phyloP scores from a whole-genome alignment of 1,140 invertebrate species.

The Theocolax elegans region DNA sequence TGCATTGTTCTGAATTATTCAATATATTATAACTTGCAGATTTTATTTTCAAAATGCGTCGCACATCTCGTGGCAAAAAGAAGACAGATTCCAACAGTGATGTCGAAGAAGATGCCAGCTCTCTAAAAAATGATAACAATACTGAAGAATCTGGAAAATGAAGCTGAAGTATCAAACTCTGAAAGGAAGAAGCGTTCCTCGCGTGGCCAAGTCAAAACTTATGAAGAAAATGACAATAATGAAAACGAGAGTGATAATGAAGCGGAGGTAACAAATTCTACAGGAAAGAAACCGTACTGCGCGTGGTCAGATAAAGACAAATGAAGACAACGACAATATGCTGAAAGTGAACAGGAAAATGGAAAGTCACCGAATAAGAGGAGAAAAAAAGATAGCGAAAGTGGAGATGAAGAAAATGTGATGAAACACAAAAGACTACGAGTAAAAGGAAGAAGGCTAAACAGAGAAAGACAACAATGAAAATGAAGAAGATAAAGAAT shows the following conservation, averaged over 20 bases:
- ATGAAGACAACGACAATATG: too few species aligned
- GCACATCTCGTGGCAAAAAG: constrained; percentile 51
- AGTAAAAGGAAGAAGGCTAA: constrained; percentile 53
- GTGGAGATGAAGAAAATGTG: constrained; percentile 33
- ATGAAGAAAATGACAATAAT: constrained; percentile 37
- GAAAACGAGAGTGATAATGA: constrained; percentile 40
- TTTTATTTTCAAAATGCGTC: constrained; percentile 32
- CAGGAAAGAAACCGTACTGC: too few species aligned
- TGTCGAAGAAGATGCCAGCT: constrained; percentile 58
- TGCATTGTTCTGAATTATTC: too few species aligned
- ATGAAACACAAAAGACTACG: constrained; percentile 44
- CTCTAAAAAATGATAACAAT: constrained; percentile 41
- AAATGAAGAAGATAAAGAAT: constrained; percentile 54
- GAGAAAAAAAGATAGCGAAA: constrained; percentile 11
- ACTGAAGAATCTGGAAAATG: constrained; percentile 29
- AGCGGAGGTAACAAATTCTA: too few species aligned
- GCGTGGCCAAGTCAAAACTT: constrained; percentile 44
- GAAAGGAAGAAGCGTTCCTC: constrained; percentile 46
- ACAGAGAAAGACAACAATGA: constrained; percentile 42
- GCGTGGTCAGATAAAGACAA: too few species aligned
- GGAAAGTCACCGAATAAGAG: not conserved
- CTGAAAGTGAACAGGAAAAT: too few species aligned
- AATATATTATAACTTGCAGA: too few species aligned
- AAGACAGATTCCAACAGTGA: constrained; percentile 59
- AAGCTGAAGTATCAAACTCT: constrained; percentile 10